These are phyloP conservation scores for Pseudococcus viburni DNA, from an alignment of 2,888 invertebrate species.

Conservation along the genomic window DNA sequence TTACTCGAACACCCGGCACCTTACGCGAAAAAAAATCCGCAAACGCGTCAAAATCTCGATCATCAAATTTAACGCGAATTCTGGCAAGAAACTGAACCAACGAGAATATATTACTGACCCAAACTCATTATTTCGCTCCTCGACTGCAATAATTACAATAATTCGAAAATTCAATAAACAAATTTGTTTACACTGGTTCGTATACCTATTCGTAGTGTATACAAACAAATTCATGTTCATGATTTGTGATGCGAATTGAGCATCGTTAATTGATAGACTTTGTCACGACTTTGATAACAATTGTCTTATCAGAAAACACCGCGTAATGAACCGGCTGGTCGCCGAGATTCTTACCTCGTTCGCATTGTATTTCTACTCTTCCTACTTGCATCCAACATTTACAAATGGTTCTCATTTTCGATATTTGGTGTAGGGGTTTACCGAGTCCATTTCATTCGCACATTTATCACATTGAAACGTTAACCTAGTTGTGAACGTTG, in stretches of 20 bases:
- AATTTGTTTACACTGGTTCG: conserved; percentile 18
- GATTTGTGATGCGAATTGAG: conserved; percentile 5
- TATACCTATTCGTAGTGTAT: not conserved
- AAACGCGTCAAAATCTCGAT: not conserved
- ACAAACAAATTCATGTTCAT: conserved; percentile 11
- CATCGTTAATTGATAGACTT: conserved; percentile 6
- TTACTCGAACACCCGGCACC: too few species aligned
- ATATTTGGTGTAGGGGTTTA: not conserved
- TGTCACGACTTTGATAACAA: conserved; percentile 28
- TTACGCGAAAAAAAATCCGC: too few species aligned
- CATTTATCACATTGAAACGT: not conserved
- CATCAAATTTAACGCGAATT: not conserved
- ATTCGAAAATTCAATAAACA: conserved; percentile 20
- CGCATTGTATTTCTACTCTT: conserved; percentile 19
- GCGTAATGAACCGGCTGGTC: not conserved
- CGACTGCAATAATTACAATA: not conserved
- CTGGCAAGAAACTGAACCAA: not conserved
- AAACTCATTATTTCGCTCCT: not conserved
- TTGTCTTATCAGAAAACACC: not conserved
- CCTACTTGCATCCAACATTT: conserved; percentile 26
- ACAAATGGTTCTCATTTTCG: not conserved
- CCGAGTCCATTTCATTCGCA: not conserved
- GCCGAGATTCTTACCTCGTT: not conserved
- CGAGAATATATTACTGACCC: not conserved
- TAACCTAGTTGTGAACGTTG: conserved; percentile 1